Evolutionary conservation across 1,140 invertebrate genomes (phyloP).

Genomic region (Brachionus calyciflorus): DNA sequence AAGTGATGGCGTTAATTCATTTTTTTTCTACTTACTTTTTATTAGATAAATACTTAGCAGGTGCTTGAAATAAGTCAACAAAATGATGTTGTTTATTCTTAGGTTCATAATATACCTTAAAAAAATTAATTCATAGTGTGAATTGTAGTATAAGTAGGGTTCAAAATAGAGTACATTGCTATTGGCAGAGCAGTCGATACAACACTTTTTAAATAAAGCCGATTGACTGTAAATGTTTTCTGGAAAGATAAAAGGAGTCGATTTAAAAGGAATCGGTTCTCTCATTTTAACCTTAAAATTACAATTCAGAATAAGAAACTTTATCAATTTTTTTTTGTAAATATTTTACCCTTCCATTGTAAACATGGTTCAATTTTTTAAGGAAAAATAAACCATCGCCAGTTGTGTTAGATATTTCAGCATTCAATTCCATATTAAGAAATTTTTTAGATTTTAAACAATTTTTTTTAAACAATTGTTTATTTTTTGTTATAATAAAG

Average conservation of each 20-base stretch:
- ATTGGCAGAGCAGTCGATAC: constrained; percentile 13
- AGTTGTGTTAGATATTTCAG: too few species aligned
- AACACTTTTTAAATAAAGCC: constrained; percentile 25
- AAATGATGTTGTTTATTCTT: constrained; percentile 1
- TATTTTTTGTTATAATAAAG: too few species aligned
- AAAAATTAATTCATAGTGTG: not conserved
- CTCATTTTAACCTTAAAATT: not conserved
- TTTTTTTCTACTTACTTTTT: constrained; percentile 9
- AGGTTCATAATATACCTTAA: not conserved
- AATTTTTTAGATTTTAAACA: too few species aligned
- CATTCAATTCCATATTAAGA: too few species aligned
- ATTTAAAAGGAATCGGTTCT: not conserved
- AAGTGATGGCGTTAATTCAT: too few species aligned
- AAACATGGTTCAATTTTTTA: too few species aligned
- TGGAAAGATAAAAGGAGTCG: not conserved
- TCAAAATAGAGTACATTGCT: too few species aligned
- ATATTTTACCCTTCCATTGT: too few species aligned
- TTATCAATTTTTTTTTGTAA: too few species aligned
- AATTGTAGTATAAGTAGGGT: too few species aligned
- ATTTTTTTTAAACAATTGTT: too few species aligned
- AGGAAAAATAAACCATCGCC: too few species aligned
- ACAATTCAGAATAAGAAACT: not conserved
- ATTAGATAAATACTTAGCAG: not conserved
- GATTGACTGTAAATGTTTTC: constrained; percentile 3
- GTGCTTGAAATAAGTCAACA: not conserved